Evolutionary conservation across 2,797 vertebrate species (phyloP), one percentile per base, ranked within the genome.

Genomic region (Geotrypetes seraphini): DNA sequence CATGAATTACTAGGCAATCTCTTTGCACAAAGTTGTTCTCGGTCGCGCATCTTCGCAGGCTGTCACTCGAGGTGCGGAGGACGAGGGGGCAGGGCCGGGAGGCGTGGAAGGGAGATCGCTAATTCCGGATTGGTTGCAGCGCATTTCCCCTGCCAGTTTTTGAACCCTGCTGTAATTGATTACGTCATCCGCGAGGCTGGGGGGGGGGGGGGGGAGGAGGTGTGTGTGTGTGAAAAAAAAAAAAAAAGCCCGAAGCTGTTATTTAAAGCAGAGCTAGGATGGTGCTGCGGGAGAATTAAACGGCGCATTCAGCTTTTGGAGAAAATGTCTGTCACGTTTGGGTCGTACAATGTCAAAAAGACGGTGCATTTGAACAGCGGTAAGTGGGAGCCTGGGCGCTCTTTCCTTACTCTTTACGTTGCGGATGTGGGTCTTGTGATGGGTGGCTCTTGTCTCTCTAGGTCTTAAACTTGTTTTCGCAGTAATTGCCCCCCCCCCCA

Each of bases 171-270:
- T 31, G 22, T 50, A 17, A 7, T 48, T 29, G 46, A 55, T 66
- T 60, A 33, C 30, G 36, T 59, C 39, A 45, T 45, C 49, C 25
- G 5, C 38, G 43, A 54, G 26, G 47, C 24, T 12, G 28, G 32
- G 34, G n/a, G n/a, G n/a, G n/a, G n/a, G n/a, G n/a, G n/a, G n/a
- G n/a, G n/a, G n/a, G n/a, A n/a, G n/a, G n/a, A n/a, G n/a, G n/a
- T n/a, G n/a, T n/a, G n/a, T n/a, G n/a, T n/a, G n/a, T n/a, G n/a
- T n/a, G n/a, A n/a, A n/a, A n/a, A n/a, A n/a, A n/a, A n/a, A n/a
- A n/a, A n/a, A 36, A 45, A 68, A 57, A 54, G 50, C 31, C 33
- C 47, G 39, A 51, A 51, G 31, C 41, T 27, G 23, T 40, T 62
- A 39, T 25, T 59, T 69, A 46, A 47, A 56, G 31, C 18, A 35